Conservation (phyloP, 2,888 invertebrate species). For the Drosophila limbata region DNA sequence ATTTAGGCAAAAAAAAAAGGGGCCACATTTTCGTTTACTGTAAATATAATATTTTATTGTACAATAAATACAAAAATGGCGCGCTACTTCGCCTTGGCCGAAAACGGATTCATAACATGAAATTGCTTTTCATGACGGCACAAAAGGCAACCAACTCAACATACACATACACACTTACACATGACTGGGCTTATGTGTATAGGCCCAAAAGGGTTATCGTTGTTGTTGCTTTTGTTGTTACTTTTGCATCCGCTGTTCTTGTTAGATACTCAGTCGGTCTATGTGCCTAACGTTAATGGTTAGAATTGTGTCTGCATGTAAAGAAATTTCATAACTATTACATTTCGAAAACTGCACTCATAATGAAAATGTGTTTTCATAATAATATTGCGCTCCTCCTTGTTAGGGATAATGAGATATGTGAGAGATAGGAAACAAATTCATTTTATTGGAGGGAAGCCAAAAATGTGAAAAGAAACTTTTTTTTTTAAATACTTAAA, state of each 20-base stretch:
- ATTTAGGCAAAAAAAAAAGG: conserved; percentile 33
- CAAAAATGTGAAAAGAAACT: conserved; percentile 25
- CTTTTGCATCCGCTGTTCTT: conserved; percentile 23
- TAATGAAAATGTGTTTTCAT: conserved; percentile 36
- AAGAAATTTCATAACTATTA: conserved; percentile 68
- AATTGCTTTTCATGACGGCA: conserved; percentile 76
- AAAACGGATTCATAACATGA: conserved; percentile 78
- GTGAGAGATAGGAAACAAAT: conserved; percentile 16
- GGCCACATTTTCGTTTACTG: conserved; percentile 66
- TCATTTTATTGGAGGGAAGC: conserved; percentile 26
- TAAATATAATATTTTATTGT: conserved; percentile 81
- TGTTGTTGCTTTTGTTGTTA: conserved; percentile 36
- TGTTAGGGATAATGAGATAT: conserved; percentile 35
- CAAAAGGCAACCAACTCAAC: conserved; percentile 45
- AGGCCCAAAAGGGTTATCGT: conserved; percentile 36
- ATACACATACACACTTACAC: conserved; percentile 37
- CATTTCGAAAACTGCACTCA: conserved; percentile 28
- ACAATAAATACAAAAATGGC: conserved; percentile 71
- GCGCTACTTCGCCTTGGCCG: conserved; percentile 64
- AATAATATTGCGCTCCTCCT: conserved; percentile 9
- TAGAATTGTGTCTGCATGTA: conserved; percentile 45
- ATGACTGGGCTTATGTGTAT: conserved; percentile 29
- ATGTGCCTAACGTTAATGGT: conserved; percentile 56
- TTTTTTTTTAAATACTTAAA: neutral
- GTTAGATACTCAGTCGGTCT: conserved; percentile 21